Conservation (phyloP, 2,888 invertebrate genomes). For the Coronaproctus castanopsis region DNA sequence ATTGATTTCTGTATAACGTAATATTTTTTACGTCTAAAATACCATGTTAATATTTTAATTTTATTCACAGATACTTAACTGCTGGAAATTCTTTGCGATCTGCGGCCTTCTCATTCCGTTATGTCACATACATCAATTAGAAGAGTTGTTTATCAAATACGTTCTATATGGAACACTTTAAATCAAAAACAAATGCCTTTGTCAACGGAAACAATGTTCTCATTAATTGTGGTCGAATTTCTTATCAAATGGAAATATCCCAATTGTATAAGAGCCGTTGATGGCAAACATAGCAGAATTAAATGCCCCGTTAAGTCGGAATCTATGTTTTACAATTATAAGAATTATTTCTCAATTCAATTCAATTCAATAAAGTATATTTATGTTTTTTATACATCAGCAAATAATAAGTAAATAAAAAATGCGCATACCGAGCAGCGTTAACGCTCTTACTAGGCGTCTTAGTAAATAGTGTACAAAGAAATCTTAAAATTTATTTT, state of each 20-base stretch:
- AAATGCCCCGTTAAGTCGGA: neutral
- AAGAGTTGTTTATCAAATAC: neutral
- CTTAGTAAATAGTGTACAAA: too few relatives aligned
- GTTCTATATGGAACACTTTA: neutral
- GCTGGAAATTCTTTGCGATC: neutral
- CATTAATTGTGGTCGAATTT: neutral
- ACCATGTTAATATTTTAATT: neutral
- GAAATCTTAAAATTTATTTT: too few relatives aligned
- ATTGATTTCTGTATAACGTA: neutral
- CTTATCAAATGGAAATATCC: neutral
- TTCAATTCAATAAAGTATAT: too few relatives aligned
- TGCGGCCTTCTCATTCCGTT: neutral
- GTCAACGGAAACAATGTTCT: neutral
- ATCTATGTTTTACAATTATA: slow-evolving; percentile 1
- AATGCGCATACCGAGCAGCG: too few relatives aligned
- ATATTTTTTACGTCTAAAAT: neutral
- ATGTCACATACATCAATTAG: neutral
- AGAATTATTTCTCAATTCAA: slow-evolving; percentile 1
- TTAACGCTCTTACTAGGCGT: too few relatives aligned
- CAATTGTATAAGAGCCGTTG: neutral
- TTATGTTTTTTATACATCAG: too few relatives aligned
- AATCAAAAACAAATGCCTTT: neutral
- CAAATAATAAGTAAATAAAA: too few relatives aligned
- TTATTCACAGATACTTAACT: neutral
- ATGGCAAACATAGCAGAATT: slow-evolving; percentile 1